Conservation (phyloP, 2,113 vertebrate species). For the Rhizomys pruinosus region DNA sequence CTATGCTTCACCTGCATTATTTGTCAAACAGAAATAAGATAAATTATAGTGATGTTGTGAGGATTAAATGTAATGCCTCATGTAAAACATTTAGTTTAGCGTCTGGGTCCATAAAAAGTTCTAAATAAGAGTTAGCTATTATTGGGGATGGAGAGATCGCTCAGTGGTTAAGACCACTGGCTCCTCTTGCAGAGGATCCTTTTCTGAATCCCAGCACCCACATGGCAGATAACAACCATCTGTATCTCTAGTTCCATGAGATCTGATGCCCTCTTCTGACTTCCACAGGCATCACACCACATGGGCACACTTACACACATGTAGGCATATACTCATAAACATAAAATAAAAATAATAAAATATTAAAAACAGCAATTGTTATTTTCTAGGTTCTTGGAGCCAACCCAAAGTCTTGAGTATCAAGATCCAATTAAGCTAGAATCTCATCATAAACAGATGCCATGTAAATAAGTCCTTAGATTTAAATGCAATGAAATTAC, state of each 20-base stretch:
- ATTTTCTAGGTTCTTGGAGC: background rate
- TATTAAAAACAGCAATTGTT: too few species aligned
- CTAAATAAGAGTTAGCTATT: background rate
- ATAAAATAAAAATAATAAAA: too few species aligned
- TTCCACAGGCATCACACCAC: too few species aligned
- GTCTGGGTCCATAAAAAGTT: background rate
- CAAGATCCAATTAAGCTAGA: background rate
- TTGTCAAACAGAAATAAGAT: background rate
- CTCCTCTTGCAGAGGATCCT: too few species aligned
- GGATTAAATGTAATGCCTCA: conserved; percentile 30
- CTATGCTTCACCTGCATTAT: background rate
- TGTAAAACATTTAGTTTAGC: conserved; percentile 27
- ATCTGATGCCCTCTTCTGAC: too few species aligned
- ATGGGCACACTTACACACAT: too few species aligned
- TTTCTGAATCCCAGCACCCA: too few species aligned
- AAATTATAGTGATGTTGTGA: background rate
- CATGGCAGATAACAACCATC: too few species aligned
- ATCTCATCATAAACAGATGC: background rate
- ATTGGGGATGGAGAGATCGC: too few species aligned
- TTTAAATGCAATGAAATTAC: conserved; percentile 23
- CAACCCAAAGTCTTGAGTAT: background rate
- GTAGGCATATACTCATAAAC: too few species aligned
- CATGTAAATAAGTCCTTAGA: background rate
- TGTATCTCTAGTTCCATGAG: too few species aligned
- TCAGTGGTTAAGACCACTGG: too few species aligned